Evolutionary conservation across 1,140 invertebrate species (phyloP).

Genomic region (Hycleus cichorii): DNA sequence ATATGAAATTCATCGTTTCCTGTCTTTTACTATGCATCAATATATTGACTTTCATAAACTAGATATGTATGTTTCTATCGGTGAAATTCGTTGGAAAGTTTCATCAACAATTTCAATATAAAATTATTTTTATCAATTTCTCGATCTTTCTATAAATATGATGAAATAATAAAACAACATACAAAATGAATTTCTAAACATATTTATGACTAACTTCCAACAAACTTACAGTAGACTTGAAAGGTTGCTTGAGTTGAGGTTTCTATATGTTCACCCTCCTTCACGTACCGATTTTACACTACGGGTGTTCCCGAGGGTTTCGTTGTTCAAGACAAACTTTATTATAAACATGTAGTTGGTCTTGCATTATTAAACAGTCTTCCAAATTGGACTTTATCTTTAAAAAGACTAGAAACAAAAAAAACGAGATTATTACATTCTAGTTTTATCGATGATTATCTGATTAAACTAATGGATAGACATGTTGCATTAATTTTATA

Average conservation of each 20-base stretch:
- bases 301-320: constrained; percentile 17
- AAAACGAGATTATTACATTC: background rate
- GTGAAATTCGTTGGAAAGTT: background rate
- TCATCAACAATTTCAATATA: background rate
- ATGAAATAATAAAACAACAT: background rate
- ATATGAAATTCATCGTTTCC: constrained; percentile 38
- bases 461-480: constrained; percentile 8
- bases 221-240: constrained; percentile 11
- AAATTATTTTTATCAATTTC: too few relatives aligned
- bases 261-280: constrained; percentile 13
- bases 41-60: constrained; percentile 13
- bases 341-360: constrained; percentile 15
- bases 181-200: constrained; percentile 7
- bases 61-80: too few relatives aligned
- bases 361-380: constrained; percentile 18
- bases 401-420: background rate
- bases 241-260: constrained; percentile 17
- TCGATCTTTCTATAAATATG: too few relatives aligned
- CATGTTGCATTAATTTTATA: too few relatives aligned
- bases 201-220: constrained; percentile 7
- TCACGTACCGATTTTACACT: constrained; percentile 5
- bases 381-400: constrained; percentile 9
- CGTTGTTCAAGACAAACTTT: constrained; percentile 18
- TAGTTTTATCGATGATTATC: constrained; percentile 1
- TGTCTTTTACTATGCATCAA: constrained; percentile 10